Percentiles rank a stretch among this genome's conserved stretches.
These are phyloP conservation scores for Muricea muricata DNA, from an alignment of 92 coral and sea anemone species.

Conservation along the genomic window DNA sequence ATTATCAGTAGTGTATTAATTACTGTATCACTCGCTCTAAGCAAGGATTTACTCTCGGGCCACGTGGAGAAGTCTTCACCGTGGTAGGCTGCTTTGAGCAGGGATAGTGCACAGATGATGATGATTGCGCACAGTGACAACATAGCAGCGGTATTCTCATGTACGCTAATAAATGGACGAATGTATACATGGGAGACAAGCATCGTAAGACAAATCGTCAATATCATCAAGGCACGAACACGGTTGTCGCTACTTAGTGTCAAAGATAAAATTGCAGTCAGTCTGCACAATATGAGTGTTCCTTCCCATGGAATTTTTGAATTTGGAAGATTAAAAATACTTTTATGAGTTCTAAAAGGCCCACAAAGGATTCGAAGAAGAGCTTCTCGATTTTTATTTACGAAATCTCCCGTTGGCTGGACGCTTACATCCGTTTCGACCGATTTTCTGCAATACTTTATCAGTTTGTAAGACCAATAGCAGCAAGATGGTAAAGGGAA, in stretches of 20 bases:
- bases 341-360: conserved; percentile 14
- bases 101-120: not conserved
- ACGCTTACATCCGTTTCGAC: not conserved
- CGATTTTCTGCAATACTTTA: not conserved
- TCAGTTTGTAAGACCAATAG: conserved; percentile 8
- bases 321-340: not conserved
- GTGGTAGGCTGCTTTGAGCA: not conserved
- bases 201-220: not conserved
- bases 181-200: conserved; percentile 11
- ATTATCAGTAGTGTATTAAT: not conserved
- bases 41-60: not conserved
- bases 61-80: not conserved
- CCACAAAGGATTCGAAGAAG: conserved; percentile 14
- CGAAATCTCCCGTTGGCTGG: not conserved
- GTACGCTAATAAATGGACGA: not conserved
- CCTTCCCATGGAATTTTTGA: conserved; percentile 37
- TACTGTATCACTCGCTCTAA: not conserved
- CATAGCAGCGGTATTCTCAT: conserved; percentile 7
- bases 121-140: conserved; percentile 12
- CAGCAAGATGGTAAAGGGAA: conserved; percentile 25
- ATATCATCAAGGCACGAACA: not conserved
- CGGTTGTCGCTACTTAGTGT: conserved; percentile 3
- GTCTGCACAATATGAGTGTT: conserved; percentile 1
- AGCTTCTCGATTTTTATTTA: not conserved
- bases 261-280: conserved; percentile 11